Evolutionary conservation across 2,888 invertebrate species (phyloP).

Genomic region (Ceriagrion tenellum): DNA sequence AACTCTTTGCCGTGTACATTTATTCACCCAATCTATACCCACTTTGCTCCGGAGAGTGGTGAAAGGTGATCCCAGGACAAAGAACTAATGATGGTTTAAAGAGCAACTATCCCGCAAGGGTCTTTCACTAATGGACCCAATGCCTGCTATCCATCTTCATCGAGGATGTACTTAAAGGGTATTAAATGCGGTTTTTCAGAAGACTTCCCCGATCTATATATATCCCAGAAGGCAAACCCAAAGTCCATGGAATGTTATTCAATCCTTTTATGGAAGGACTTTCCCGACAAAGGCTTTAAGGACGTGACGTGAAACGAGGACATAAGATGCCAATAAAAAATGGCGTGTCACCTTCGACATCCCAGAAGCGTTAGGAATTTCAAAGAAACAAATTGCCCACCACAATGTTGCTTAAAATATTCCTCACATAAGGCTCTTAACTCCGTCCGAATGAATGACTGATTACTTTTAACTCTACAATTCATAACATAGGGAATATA

Average conservation of each 20-base stretch:
- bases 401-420: too few relatives aligned
- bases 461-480: too few relatives aligned
- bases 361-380: background rate
- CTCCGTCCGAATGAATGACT: too few relatives aligned
- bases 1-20: background rate
- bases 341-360: background rate
- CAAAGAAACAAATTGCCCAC: background rate
- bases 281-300: background rate
- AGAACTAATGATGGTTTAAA: too few relatives aligned
- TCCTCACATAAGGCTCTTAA: too few relatives aligned
- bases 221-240: background rate
- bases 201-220: background rate
- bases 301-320: background rate
- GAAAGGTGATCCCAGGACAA: too few relatives aligned
- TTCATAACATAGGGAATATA: too few relatives aligned
- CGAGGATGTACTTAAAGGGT: background rate
- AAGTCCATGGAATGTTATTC: background rate
- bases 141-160: background rate
- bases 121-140: conserved; percentile 9
- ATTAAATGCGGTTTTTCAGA: background rate
- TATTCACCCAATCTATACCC: too few relatives aligned
- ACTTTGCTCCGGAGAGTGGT: too few relatives aligned
- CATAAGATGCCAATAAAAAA: background rate
- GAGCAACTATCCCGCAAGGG: too few relatives aligned
- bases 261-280: background rate